Evolutionary conservation across 2,113 vertebrate genomes (phyloP).

Genomic region (Strix aluco): DNA sequence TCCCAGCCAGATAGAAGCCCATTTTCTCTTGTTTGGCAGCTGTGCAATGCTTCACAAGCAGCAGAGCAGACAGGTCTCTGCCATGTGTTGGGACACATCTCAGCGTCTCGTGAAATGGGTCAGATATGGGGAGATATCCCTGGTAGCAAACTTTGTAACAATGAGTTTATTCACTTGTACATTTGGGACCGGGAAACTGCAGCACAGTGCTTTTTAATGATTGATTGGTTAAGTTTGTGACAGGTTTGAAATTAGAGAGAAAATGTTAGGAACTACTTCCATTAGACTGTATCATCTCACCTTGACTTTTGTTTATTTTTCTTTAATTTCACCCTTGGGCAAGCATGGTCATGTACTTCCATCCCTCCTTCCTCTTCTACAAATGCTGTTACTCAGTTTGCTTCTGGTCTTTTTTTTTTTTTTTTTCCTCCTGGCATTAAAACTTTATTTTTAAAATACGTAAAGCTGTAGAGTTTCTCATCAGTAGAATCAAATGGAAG

Average conservation of each 20-base stretch:
- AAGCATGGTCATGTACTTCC: not conserved
- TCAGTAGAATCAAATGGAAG: slow-evolving; percentile 12
- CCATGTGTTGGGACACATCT: fast-evolving
- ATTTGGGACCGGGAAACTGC: not conserved
- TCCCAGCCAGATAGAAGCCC: fast-evolving
- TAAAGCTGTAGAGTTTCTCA: slow-evolving; percentile 25
- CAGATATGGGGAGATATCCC: not conserved
- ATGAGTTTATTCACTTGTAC: not conserved
- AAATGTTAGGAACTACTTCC: not conserved
- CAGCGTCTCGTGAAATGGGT: not conserved
- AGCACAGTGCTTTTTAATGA: not conserved
- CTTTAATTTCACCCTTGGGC: not conserved
- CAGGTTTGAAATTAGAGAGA: not conserved
- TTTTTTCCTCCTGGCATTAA: not conserved
- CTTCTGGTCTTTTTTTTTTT: not conserved
- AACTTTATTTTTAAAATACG: not conserved
- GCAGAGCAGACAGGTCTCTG: fast-evolving
- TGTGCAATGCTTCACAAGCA: not conserved
- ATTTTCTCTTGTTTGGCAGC: not conserved
- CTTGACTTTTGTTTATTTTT: not conserved
- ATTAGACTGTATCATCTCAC: not conserved
- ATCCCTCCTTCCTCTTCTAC: not conserved
- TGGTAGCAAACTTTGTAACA: not conserved
- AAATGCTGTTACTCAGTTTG: not conserved
- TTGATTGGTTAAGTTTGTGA: not conserved